Evolutionary conservation across 2,113 vertebrate species (phyloP).

Genomic region (Pseudolaguvia tuberculata): DNA sequence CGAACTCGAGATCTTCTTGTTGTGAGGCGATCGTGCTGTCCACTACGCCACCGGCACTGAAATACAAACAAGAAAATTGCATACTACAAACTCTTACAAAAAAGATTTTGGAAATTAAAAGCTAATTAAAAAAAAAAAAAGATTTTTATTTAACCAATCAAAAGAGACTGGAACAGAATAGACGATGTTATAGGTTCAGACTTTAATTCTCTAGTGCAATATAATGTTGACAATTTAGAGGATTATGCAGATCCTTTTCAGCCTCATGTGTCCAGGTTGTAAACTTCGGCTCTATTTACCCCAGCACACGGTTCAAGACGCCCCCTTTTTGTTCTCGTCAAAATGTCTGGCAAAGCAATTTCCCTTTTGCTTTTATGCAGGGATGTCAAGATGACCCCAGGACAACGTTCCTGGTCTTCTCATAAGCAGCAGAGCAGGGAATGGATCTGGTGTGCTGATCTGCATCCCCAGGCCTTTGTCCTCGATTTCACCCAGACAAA

Average conservation of each 20-base stretch:
- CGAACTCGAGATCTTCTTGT: too few species aligned
- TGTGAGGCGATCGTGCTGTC: too few species aligned
- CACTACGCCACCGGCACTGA: too few species aligned
- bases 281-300: slow-evolving; percentile 25
- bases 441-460: slow-evolving; percentile 47
- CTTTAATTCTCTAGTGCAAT: background rate
- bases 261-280: slow-evolving; percentile 12
- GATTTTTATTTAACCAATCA: too few species aligned
- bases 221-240: background rate
- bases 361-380: slow-evolving; percentile 20
- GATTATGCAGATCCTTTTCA: slow-evolving; percentile 10
- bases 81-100: too few species aligned
- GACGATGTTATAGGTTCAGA: background rate
- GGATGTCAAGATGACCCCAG: slow-evolving; percentile 25
- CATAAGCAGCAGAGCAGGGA: slow-evolving; percentile 20
- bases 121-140: too few species aligned
- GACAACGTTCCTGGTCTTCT: slow-evolving; percentile 24
- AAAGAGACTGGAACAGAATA: too few species aligned
- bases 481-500: slow-evolving; percentile 62
- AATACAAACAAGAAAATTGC: too few species aligned
- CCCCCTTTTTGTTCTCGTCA: slow-evolving; percentile 16
- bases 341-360: slow-evolving; percentile 37
- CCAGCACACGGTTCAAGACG: slow-evolving; percentile 11
- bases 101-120: too few species aligned
- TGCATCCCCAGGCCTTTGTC: slow-evolving; percentile 52